Evolutionary conservation across 2,113 vertebrate genomes (phyloP), one percentile per base, ranked within the genome.

Genomic region (Cyphomyrus discorhynchus): DNA sequence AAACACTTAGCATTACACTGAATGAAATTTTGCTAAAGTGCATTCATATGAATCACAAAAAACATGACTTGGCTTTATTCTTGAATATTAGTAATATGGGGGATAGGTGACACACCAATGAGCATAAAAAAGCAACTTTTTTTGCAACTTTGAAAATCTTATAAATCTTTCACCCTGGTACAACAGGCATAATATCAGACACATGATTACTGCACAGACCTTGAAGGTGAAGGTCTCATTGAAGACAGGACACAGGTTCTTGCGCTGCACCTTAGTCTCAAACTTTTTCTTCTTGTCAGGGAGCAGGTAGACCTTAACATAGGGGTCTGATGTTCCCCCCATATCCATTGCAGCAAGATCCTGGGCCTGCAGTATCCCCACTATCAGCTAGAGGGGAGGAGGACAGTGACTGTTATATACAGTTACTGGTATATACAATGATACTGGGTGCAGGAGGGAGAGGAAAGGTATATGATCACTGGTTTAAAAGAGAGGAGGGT

Each of bases 181-280:
- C 24, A 49, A n/a, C 45, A 88, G 10, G 13, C 46, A 87, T 46
- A 42, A 10, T 9, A 85, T 70, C 74, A 66, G 49, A 86, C 27
- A 86, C 13, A 56, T 24, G 84, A 21, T 49, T 5, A 86, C 35
- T 3, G 50, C 35, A 80, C 70, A 88, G 50, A 98, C 97, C 96
- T 98, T 98, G 89, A 98, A 98, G 49, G 96, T 94, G 87, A 98
- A 98, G 0, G 96, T 97, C 94, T 98, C 97, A 42, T 96, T 97
- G 92, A 98, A 98, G 47, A 96, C 96, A 0, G 97, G 97, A 90
- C 96, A 97, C 89, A 98, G 94, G 10, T 97, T 98, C 94, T 98
- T 98, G 93, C 97, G 96, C 35, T 98, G 97, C 86, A 98, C 97
- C 92, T 97, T 98, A 89, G 97, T 98, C 94, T 98, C 97, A 0